Evolutionary conservation across 1,140 invertebrate species (phyloP), one percentile per base, ranked within the genome.

Genomic region (Carposina sasakii): DNA sequence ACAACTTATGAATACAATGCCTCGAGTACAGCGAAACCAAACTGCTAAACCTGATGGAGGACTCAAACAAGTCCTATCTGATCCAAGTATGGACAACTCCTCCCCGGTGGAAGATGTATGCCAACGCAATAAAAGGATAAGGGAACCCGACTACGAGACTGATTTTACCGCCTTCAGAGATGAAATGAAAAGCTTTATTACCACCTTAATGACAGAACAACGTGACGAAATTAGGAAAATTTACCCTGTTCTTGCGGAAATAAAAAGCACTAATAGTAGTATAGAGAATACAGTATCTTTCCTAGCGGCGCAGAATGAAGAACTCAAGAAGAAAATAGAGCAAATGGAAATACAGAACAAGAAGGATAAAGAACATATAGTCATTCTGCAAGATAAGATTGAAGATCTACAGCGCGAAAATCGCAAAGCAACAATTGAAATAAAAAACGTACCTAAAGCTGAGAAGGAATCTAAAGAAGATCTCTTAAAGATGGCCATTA

Each of bases 191-290:
- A 12, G 5, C 12, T 6, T 26, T 5, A 26, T 26, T 5, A 26
- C 24, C 5, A 26, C 5, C 12, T 12, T 26, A 26, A 26, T 26
- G 24, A 6, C 24, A 26, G 24, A 26, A 26, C 24, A 26, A 26
- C 24, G 12, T 6, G 12, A 26, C 12, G 24, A 26, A 26, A 26
- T 26, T 6, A 26, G 12, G 12, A 26, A 26, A 12, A 26, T 26
- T 6, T 26, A 26, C 12, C 24, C 24, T 6, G 12, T 12, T 26
- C 12, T 26, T 46, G 41, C 59, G 45, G 54, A 67, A 13, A 46
- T 46, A 12, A 16, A 46, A 19, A 10, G 9, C 12, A 34, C 43
- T 3, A 46, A 33, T 16, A 9, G 2, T 8, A 46, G 28, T 16
- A 46, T 46, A 23, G 30, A 46, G 15, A 34, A 5, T 34, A 23